A percentile compares a stretch with the other conserved stretches of the same genome.
These are phyloP conservation scores for Acheta domesticus DNA, from an alignment of 2,888 invertebrate species.

Conservation along the genomic window DNA sequence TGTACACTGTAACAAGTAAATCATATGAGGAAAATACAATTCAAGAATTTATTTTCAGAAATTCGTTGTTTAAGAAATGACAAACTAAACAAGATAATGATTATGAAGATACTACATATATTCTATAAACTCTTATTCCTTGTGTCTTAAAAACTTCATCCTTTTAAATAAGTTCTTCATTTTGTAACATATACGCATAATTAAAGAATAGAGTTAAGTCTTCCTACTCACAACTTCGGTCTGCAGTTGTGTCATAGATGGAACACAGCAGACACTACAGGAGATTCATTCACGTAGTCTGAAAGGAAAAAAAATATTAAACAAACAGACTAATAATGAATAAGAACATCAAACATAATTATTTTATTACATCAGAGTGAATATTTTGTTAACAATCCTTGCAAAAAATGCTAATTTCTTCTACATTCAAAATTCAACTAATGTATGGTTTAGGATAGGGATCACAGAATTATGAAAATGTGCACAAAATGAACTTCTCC, in stretches of 20 bases:
- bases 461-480: too few relatives aligned
- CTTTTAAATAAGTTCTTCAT: constrained; percentile 18
- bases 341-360: too few relatives aligned
- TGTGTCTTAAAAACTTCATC: constrained; percentile 20
- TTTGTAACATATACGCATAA: constrained; percentile 18
- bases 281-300: background rate
- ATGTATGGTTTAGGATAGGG: too few relatives aligned
- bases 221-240: background rate
- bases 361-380: too few relatives aligned
- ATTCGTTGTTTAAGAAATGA: constrained; percentile 18
- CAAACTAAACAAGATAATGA: background rate
- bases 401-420: too few relatives aligned
- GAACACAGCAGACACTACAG: constrained; percentile 21
- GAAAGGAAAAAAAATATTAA: background rate
- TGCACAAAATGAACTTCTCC: too few relatives aligned
- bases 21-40: too few relatives aligned
- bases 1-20: too few relatives aligned
- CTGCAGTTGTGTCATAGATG: background rate
- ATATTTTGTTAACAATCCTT: too few relatives aligned
- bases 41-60: background rate
- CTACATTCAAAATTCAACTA: too few relatives aligned
- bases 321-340: too few relatives aligned
- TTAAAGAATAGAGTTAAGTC: background rate
- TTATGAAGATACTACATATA: background rate
- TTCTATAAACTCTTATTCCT: background rate